Conservation (phyloP, 2,888 invertebrate genomes). For the Trisateles emortualis region DNA sequence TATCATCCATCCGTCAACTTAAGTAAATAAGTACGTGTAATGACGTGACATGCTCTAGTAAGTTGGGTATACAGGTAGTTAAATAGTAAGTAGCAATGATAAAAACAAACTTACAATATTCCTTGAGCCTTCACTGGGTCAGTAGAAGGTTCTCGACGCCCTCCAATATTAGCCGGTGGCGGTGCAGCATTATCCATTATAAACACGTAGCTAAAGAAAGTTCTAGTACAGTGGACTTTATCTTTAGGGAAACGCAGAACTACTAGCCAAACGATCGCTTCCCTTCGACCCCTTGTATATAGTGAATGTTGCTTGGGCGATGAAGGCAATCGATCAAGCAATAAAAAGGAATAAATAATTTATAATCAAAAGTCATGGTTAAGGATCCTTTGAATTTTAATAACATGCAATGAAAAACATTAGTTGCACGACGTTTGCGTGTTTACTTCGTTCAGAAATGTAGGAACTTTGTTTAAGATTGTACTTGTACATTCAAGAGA, state of each 20-base stretch:
- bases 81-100: too few relatives aligned
- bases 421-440: constrained; percentile 16
- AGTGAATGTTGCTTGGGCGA: constrained; percentile 46
- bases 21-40: too few relatives aligned
- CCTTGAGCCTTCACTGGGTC: constrained; percentile 82
- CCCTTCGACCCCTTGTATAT: constrained; percentile 26
- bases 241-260: constrained; percentile 4
- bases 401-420: constrained; percentile 37
- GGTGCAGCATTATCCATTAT: constrained; percentile 70
- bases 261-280: constrained; percentile 30
- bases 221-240: background rate
- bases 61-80: too few relatives aligned
- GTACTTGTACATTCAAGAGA: background rate
- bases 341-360: constrained; percentile 41
- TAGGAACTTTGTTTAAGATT: constrained; percentile 2
- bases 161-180: constrained; percentile 57
- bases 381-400: constrained; percentile 31
- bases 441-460: background rate
- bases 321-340: constrained; percentile 50
- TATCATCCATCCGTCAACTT: too few relatives aligned
- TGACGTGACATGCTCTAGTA: too few relatives aligned
- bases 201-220: background rate
- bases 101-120: constrained; percentile 66
- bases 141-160: constrained; percentile 69
- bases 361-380: constrained; percentile 44